These are phyloP conservation scores for Drosophila kuntzei DNA, from an alignment of 2,888 invertebrate species.

Conservation along the genomic window DNA sequence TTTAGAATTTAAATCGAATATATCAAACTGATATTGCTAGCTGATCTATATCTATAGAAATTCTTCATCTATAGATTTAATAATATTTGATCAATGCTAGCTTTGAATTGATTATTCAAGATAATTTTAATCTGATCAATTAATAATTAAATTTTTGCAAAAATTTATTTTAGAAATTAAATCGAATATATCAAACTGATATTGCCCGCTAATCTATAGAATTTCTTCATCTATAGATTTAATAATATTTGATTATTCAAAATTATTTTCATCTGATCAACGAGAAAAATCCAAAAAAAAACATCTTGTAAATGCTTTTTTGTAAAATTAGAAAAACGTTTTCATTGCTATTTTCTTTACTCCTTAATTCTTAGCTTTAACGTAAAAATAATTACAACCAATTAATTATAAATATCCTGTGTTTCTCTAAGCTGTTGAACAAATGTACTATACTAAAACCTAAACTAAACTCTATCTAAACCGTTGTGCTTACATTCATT, in stretches of 20 bases:
- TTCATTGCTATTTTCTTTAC: conserved; percentile 1
- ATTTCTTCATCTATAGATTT: background rate
- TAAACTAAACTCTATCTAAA: conserved; percentile 74
- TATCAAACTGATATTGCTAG: background rate
- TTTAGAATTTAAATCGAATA: conserved; percentile 1
- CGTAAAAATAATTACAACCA: conserved; percentile 36
- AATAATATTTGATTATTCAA: background rate
- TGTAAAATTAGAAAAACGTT: conserved; percentile 6
- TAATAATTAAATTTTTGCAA: background rate
- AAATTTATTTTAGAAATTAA: background rate
- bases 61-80: background rate
- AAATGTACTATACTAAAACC: conserved; percentile 79
- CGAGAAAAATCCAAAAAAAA: background rate
- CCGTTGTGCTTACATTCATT: conserved; percentile 85
- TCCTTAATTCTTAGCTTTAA: conserved; percentile 30
- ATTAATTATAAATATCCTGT: conserved; percentile 42
- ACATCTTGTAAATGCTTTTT: background rate
- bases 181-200: background rate
- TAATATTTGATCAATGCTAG: background rate
- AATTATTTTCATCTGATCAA: background rate
- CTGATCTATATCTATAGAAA: background rate
- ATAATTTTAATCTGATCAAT: background rate
- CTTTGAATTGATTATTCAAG: background rate
- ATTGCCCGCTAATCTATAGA: background rate
- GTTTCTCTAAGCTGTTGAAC: conserved; percentile 34